A percentile compares a stretch with the other conserved stretches of the same genome.
Conservation (phyloP, 2,888 invertebrate species). For the Eugnorisma glareosa region DNA sequence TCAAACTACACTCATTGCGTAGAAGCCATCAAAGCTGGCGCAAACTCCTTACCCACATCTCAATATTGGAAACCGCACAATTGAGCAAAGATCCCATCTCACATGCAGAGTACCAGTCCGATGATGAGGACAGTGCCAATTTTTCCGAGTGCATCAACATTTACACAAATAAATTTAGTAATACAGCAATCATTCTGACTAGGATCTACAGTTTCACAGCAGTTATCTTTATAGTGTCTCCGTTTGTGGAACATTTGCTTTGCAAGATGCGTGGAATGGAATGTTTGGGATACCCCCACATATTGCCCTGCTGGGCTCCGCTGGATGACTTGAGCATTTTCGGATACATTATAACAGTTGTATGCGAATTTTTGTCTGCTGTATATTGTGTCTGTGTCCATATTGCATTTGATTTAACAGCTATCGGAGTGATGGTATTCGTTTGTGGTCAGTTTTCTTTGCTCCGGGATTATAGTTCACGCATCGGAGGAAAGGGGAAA, state of each 20-base stretch:
- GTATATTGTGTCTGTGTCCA: conserved; percentile 79
- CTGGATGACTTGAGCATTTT: conserved; percentile 69
- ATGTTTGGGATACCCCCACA: conserved; percentile 73
- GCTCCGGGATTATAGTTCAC: conserved; percentile 74
- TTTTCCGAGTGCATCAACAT: conserved; percentile 63
- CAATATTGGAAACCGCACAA: conserved; percentile 73
- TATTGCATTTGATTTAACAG: conserved; percentile 78
- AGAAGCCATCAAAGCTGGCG: conserved; percentile 72
- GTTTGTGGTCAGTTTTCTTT: conserved; percentile 80
- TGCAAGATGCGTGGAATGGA: conserved; percentile 59
- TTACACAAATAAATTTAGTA: conserved; percentile 75
- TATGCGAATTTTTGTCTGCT: conserved; percentile 75
- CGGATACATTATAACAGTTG: conserved; percentile 73
- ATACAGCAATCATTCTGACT: conserved; percentile 69
- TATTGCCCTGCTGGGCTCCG: conserved; percentile 80
- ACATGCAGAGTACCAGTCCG: conserved; percentile 69
- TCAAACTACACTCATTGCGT: conserved; percentile 78
- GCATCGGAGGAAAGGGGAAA: conserved; percentile 77
- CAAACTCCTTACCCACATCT: conserved; percentile 70
- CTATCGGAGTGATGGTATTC: conserved; percentile 82
- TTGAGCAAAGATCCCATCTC: conserved; percentile 53
- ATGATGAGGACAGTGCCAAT: conserved; percentile 58
- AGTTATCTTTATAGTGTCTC: conserved; percentile 76
- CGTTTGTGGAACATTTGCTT: conserved; percentile 78
- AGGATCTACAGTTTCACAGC: conserved; percentile 77